Conservation (phyloP, 2,113 vertebrate genomes). For the Rynchops niger region DNA sequence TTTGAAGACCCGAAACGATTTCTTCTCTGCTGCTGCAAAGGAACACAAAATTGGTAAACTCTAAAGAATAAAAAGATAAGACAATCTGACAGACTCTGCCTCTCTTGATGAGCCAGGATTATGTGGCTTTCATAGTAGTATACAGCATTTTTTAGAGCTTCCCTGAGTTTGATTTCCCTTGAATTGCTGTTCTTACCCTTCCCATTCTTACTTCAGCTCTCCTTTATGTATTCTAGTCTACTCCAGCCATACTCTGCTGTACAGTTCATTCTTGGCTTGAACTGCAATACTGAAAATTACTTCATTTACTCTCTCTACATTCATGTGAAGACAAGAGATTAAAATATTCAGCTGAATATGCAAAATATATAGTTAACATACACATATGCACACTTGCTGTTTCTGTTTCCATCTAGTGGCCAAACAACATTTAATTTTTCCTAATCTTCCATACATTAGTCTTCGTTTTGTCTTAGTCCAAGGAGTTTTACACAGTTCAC, state of each 20-base stretch:
- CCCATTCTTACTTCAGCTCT: not conserved
- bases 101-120: not conserved
- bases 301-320: not conserved
- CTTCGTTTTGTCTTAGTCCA: not conserved
- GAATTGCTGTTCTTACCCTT: not conserved
- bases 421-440: not conserved
- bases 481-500: not conserved
- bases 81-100: not conserved
- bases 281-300: not conserved
- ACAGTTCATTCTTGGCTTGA: not conserved
- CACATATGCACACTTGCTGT: not conserved
- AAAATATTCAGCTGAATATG: not conserved
- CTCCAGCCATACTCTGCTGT: not conserved
- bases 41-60: not conserved
- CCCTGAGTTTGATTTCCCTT: not conserved
- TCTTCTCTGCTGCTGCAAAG: not conserved
- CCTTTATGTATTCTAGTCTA: not conserved
- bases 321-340: not conserved
- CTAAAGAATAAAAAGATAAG: not conserved
- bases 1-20: not conserved
- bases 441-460: not conserved
- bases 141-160: not conserved
- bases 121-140: not conserved
- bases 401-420: slow-evolving; percentile 25
- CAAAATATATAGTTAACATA: not conserved